Evolutionary conservation across 2,888 invertebrate species (phyloP).

Genomic region (Alentia gelatinosa): DNA sequence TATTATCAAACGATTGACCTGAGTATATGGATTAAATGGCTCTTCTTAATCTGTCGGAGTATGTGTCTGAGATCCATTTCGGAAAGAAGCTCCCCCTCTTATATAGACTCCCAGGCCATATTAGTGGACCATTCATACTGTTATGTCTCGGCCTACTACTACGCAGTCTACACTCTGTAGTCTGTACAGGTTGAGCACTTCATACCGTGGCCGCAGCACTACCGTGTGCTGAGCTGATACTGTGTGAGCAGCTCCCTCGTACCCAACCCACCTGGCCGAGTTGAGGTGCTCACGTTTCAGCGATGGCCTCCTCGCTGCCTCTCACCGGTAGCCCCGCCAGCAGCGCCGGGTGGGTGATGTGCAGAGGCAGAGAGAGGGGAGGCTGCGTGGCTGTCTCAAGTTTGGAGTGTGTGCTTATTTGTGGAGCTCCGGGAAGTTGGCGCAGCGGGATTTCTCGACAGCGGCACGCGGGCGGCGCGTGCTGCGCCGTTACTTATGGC

Average conservation of each 20-base stretch:
- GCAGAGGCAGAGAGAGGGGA: background rate
- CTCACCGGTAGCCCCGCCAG: too few relatives aligned
- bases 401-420: slow-evolving; percentile 33
- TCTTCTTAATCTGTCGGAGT: too few relatives aligned
- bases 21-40: too few relatives aligned
- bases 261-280: too few relatives aligned
- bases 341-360: background rate
- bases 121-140: slow-evolving; percentile 15
- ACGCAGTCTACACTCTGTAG: too few relatives aligned
- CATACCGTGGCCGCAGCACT: too few relatives aligned
- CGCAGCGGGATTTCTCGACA: background rate
- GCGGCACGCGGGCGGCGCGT: slow-evolving; percentile 18
- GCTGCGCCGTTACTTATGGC: slow-evolving; percentile 27
- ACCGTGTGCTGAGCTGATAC: too few relatives aligned
- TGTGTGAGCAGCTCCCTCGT: too few relatives aligned
- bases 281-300: too few relatives aligned
- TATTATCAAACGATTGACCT: too few relatives aligned
- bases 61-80: background rate
- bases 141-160: background rate
- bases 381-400: background rate
- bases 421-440: background rate
- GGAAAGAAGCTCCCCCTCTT: background rate
- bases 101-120: slow-evolving; percentile 25
- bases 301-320: too few relatives aligned
- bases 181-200: too few relatives aligned